Evolutionary conservation across 2,888 invertebrate species (phyloP).

Genomic region (Plemyria rubiginata): DNA sequence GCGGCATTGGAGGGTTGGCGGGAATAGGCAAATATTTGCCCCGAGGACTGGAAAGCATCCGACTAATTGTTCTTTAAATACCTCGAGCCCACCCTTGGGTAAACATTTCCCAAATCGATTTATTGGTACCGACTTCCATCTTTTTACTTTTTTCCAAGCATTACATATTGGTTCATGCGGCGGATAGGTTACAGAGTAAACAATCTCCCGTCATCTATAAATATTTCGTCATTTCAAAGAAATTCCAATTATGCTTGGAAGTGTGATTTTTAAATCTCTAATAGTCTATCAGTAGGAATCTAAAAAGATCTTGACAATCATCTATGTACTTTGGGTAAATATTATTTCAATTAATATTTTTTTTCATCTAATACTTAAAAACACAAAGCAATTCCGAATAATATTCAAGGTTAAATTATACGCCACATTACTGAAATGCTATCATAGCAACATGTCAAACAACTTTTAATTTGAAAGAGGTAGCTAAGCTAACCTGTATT

Average conservation of each 20-base stretch:
- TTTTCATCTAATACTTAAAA: no score
- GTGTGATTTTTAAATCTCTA: slow-evolving; percentile 9
- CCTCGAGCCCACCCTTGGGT: slow-evolving; percentile 71
- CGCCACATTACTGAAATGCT: background rate
- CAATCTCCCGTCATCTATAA: slow-evolving; percentile 58
- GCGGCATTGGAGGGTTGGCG: slow-evolving; percentile 81
- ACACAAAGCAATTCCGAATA: no score
- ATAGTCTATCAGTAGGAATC: background rate
- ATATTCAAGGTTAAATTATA: no score
- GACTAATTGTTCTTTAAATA: slow-evolving; percentile 85
- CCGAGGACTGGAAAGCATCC: slow-evolving; percentile 77
- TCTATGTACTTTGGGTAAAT: background rate
- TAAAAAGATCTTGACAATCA: background rate
- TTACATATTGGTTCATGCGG: slow-evolving; percentile 50
- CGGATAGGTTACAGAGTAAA: slow-evolving; percentile 66
- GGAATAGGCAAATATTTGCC: slow-evolving; percentile 82
- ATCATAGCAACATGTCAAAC: background rate
- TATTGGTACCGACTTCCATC: slow-evolving; percentile 68
- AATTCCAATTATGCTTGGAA: slow-evolving; percentile 16
- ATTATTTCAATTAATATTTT: background rate
- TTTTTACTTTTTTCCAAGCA: slow-evolving; percentile 61
- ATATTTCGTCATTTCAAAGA: slow-evolving; percentile 53
- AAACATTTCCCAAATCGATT: slow-evolving; percentile 80
- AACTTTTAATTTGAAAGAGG: background rate
- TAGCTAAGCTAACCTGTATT: background rate